A percentile compares a stretch with the other conserved stretches of the same genome.
Conservation (phyloP, 2,797 vertebrate species). For the Characodon lateralis region DNA sequence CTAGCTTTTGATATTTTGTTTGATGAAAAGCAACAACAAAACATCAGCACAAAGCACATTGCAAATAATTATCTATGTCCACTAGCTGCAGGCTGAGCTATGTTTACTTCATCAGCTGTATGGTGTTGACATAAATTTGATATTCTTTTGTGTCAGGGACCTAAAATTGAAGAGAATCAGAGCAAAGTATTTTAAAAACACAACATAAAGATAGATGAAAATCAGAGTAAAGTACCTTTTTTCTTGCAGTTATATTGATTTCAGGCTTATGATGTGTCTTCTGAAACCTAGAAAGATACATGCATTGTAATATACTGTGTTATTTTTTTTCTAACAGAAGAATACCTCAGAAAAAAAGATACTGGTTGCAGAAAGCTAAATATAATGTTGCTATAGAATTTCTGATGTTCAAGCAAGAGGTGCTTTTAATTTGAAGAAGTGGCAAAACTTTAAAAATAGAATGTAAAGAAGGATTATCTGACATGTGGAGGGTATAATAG, state of each 20-base stretch:
- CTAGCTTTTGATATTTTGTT: not conserved
- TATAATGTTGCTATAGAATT: not conserved
- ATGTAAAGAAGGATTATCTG: too few relatives aligned
- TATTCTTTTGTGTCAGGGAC: conserved; percentile 11
- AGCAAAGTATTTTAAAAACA: not conserved
- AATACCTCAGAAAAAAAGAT: not conserved
- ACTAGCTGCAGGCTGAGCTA: too few relatives aligned
- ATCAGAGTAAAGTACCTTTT: conserved; percentile 30
- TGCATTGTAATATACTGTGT: not conserved
- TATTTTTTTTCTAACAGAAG: not conserved
- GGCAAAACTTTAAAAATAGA: too few relatives aligned
- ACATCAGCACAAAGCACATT: not conserved
- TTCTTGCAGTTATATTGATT: not conserved
- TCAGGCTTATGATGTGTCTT: rapidly evolving
- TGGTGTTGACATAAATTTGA: conserved; percentile 20
- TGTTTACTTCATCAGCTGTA: not conserved
- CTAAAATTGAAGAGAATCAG: conserved; percentile 23
- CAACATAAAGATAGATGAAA: not conserved
- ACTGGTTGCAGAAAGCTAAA: not conserved
- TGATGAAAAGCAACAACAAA: not conserved
- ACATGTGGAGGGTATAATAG: too few relatives aligned
- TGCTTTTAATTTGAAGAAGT: too few relatives aligned
- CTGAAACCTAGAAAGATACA: conserved; percentile 27
- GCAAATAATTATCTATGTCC: not conserved
- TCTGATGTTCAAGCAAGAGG: not conserved